Evolutionary conservation across 2,113 vertebrate species (phyloP).

Genomic region (Orientallactaga bullata): DNA sequence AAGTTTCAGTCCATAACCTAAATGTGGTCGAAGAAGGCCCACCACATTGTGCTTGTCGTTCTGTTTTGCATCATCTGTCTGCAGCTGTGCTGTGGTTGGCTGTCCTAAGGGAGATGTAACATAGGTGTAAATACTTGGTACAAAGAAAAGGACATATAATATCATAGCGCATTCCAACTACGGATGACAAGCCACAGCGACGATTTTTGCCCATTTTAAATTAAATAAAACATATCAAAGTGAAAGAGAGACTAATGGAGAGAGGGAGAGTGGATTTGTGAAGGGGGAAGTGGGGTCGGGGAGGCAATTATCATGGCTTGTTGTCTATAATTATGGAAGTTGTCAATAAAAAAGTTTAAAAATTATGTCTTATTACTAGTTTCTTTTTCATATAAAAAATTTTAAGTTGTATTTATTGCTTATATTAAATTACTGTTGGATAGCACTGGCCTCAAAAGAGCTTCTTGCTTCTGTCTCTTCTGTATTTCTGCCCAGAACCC

Average conservation of each 20-base stretch:
- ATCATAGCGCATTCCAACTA: neutral
- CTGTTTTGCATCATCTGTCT: neutral
- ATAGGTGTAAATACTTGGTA: neutral
- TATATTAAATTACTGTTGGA: neutral
- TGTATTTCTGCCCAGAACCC: neutral
- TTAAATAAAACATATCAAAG: neutral
- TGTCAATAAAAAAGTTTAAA: neutral
- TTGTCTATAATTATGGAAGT: too few relatives aligned
- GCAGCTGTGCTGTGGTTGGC: neutral
- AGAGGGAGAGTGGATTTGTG: too few relatives aligned
- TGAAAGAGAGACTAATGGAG: too few relatives aligned
- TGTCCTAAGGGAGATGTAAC: too few relatives aligned
- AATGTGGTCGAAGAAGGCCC: neutral
- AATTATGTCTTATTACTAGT: constrained; percentile 7
- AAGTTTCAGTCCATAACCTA: neutral
- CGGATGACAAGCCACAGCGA: neutral
- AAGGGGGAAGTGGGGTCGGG: too few relatives aligned
- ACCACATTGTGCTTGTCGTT: neutral
- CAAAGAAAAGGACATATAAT: neutral
- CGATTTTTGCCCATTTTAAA: neutral
- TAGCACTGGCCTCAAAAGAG: neutral
- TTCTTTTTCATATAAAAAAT: neutral
- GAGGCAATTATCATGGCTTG: too few relatives aligned
- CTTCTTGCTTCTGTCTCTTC: neutral
- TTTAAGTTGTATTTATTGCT: neutral